Evolutionary conservation across 1,140 invertebrate genomes (phyloP).

Genomic region (Cryptotermes secundus): DNA sequence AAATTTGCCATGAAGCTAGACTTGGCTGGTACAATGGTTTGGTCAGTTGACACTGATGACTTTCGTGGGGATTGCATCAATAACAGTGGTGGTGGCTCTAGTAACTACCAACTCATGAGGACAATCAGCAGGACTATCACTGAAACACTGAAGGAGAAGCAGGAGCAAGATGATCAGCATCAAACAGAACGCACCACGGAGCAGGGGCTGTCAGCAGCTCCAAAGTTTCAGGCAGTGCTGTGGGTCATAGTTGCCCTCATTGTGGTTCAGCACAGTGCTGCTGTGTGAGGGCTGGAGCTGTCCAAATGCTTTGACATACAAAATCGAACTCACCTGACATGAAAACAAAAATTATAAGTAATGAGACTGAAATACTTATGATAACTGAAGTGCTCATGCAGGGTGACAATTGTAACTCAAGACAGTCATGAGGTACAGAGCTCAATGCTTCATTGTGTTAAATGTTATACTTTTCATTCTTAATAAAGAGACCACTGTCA

Average conservation of each 20-base stretch:
- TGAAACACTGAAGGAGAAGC: neutral
- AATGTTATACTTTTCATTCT: too few relatives aligned
- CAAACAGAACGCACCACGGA: neutral
- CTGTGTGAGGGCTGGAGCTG: too few relatives aligned
- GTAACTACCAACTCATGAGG: constrained; percentile 60
- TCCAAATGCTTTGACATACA: too few relatives aligned
- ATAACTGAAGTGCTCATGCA: too few relatives aligned
- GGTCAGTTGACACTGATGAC: constrained; percentile 61
- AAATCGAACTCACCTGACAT: too few relatives aligned
- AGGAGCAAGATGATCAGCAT: neutral
- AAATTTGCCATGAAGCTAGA: constrained; percentile 53
- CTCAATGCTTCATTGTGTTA: too few relatives aligned
- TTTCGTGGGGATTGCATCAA: constrained; percentile 63
- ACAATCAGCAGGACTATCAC: constrained; percentile 61
- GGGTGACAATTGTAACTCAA: too few relatives aligned
- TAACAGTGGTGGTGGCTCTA: neutral
- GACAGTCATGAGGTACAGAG: too few relatives aligned
- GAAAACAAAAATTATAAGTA: too few relatives aligned
- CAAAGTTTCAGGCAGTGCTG: neutral
- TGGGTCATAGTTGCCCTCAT: constrained; percentile 6
- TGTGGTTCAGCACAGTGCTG: neutral
- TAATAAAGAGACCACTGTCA: too few relatives aligned
- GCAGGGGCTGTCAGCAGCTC: neutral
- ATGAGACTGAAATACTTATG: too few relatives aligned
- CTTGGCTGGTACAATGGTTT: constrained; percentile 78